These are phyloP conservation scores for Punctoribates punctum DNA, from an alignment of 2,888 invertebrate genomes.

Conservation along the genomic window DNA sequence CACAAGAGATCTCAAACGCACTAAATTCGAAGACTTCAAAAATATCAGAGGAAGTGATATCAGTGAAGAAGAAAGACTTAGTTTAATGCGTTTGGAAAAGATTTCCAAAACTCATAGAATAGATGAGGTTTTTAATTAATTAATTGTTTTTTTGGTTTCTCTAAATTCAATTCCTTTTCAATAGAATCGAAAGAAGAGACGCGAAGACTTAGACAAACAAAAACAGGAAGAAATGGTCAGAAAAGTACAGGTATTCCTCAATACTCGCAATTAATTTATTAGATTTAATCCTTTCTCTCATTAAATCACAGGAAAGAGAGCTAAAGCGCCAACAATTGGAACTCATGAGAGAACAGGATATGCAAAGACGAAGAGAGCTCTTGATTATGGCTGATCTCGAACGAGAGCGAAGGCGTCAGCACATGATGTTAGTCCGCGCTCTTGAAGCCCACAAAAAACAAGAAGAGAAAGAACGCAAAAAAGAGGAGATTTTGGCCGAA, in stretches of 20 bases:
- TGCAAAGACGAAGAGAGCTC: conserved; percentile 41
- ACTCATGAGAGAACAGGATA: conserved; percentile 75
- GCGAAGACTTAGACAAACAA: conserved; percentile 78
- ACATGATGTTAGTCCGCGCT: conserved; percentile 80
- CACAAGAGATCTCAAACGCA: not conserved
- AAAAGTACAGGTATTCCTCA: conserved; percentile 70
- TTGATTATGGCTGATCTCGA: conserved; percentile 56
- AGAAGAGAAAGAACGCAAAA: conserved; percentile 65
- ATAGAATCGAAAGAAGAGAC: conserved; percentile 69
- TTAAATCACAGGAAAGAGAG: conserved; percentile 36
- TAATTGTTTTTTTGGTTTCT: not conserved
- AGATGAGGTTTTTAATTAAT: conserved; percentile 66
- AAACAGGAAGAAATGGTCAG: conserved; percentile 77
- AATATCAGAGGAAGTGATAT: conserved; percentile 55
- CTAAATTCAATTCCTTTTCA: not conserved
- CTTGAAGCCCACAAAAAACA: conserved; percentile 78
- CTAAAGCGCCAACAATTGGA: conserved; percentile 56
- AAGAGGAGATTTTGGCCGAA: conserved; percentile 76
- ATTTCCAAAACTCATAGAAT: conserved; percentile 79
- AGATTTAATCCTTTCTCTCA: not conserved
- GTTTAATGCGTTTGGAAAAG: conserved; percentile 71
- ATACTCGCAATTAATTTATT: not conserved
- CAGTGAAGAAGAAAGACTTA: conserved; percentile 73
- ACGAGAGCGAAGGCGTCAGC: conserved; percentile 80
- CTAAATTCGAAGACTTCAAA: conserved; percentile 50